These are phyloP conservation scores for Albula goreensis DNA, from an alignment of 2,113 vertebrate genomes.

Conservation along the genomic window DNA sequence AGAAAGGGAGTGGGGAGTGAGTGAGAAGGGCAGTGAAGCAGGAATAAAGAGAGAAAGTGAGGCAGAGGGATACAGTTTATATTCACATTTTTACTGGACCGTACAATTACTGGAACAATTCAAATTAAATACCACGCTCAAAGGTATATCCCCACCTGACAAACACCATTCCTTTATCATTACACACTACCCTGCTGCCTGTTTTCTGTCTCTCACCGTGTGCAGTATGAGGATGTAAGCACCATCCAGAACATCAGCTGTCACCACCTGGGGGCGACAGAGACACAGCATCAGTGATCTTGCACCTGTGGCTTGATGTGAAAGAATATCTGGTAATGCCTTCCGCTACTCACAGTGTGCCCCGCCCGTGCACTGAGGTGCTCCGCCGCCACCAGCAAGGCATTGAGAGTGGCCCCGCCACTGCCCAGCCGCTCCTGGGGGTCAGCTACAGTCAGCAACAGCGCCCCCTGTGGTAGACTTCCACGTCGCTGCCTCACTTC, in stretches of 20 bases:
- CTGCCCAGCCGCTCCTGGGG: slow-evolving; percentile 81
- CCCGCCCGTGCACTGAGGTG: slow-evolving; percentile 85
- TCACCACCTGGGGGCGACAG: slow-evolving; percentile 79
- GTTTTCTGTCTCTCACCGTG: slow-evolving; percentile 70
- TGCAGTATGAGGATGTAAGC: slow-evolving; percentile 87
- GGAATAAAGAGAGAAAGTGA: background rate
- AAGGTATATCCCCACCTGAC: no score
- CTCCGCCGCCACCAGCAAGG: slow-evolving; percentile 87
- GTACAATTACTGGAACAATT: no score
- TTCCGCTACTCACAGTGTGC: slow-evolving; percentile 73
- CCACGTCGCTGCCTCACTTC: slow-evolving; percentile 79
- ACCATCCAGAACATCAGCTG: slow-evolving; percentile 78
- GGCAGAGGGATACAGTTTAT: background rate
- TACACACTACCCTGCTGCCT: no score
- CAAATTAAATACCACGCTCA: no score
- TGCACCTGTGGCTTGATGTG: background rate
- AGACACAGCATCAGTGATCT: background rate
- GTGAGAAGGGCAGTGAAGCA: background rate
- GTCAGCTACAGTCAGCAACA: slow-evolving; percentile 83
- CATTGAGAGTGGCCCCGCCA: slow-evolving; percentile 91
- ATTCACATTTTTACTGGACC: no score
- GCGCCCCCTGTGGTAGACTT: slow-evolving; percentile 58
- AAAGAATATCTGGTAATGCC: background rate
- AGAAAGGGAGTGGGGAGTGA: no score
- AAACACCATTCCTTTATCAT: no score